These are phyloP conservation scores for Neolamprologus ventralis DNA, from an alignment of 2,113 vertebrate genomes.

Conservation along the genomic window DNA sequence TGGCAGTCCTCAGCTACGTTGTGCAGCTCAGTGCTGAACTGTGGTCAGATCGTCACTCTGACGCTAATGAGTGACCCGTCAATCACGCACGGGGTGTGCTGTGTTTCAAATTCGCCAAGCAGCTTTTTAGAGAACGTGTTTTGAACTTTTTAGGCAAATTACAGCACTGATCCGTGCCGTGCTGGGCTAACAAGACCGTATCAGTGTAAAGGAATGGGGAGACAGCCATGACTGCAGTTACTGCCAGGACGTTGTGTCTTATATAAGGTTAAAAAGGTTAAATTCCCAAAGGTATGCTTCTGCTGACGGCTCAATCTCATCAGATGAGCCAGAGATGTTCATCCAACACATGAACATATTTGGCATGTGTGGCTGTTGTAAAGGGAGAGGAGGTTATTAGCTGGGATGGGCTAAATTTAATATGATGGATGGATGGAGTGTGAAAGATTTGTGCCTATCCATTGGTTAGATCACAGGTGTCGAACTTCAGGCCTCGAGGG, in stretches of 20 bases:
- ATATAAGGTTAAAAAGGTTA: neutral
- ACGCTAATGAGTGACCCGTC: neutral
- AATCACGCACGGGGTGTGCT: rapidly evolving
- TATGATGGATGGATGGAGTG: neutral
- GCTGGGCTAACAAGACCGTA: rapidly evolving
- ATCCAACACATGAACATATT: neutral
- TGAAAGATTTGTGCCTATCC: neutral
- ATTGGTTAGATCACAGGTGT: neutral
- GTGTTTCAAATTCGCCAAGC: rapidly evolving
- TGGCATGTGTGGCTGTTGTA: neutral
- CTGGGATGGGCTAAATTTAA: neutral
- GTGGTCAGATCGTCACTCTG: neutral
- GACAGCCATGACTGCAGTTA: neutral
- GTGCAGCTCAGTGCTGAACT: rapidly evolving
- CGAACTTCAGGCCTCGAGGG: rapidly evolving
- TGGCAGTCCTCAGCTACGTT: rapidly evolving
- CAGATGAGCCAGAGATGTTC: neutral
- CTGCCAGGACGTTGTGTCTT: neutral
- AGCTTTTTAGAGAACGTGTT: neutral
- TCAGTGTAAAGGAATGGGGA: neutral
- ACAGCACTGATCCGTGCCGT: rapidly evolving
- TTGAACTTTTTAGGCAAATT: neutral
- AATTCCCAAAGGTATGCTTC: neutral
- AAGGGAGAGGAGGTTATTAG: neutral
- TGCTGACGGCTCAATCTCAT: neutral